These are phyloP conservation scores for Lasiurus borealis DNA, from an alignment of 2,113 vertebrate species.

Conservation along the genomic window DNA sequence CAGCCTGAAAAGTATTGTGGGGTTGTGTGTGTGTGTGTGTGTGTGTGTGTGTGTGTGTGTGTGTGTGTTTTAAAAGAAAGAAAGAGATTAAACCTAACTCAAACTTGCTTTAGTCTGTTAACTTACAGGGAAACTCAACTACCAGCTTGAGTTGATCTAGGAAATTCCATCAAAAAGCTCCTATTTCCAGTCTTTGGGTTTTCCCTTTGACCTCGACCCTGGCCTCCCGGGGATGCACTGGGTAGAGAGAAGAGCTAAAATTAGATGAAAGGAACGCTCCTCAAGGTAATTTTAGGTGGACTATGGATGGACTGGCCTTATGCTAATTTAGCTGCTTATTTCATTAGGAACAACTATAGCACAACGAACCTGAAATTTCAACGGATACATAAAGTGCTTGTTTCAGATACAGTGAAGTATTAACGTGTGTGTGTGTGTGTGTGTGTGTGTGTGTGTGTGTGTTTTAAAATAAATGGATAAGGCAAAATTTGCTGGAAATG, in stretches of 20 bases:
- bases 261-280: not conserved
- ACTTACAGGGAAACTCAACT: not conserved
- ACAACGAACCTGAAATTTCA: not conserved
- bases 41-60: too few species aligned
- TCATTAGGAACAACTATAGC: constrained; percentile 30
- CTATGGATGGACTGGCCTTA: not conserved
- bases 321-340: not conserved
- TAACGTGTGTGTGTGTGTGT: not conserved
- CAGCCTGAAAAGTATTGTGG: not conserved
- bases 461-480: not conserved
- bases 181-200: constrained; percentile 1
- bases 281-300: not conserved
- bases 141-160: constrained; percentile 31
- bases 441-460: too few species aligned
- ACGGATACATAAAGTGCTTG: not conserved
- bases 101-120: constrained; percentile 1
- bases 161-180: constrained; percentile 28
- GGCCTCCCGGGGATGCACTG: not conserved
- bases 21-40: too few species aligned
- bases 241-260: not conserved
- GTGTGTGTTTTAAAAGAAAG: not conserved
- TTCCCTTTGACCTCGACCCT: not conserved
- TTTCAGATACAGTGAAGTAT: constrained; percentile 43
- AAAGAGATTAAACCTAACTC: not conserved
- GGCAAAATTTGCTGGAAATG: not conserved